These are phyloP conservation scores for Eledone cirrhosa DNA, from an alignment of 2,888 invertebrate genomes.

Conservation along the genomic window DNA sequence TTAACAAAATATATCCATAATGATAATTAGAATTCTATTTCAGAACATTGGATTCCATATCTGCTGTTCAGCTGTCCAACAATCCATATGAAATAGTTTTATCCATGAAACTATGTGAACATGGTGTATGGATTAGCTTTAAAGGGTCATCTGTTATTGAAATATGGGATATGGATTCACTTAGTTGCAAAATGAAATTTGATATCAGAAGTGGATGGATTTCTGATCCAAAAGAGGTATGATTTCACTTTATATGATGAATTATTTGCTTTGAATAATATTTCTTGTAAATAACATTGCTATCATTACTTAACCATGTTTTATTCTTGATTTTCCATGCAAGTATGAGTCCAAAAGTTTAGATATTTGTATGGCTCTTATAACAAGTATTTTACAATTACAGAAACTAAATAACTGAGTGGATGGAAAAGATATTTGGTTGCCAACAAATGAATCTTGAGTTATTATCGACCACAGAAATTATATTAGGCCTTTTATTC, in stretches of 20 bases:
- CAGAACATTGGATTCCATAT: slow-evolving; percentile 67
- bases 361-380: too few relatives aligned
- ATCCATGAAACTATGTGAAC: slow-evolving; percentile 62
- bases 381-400: too few relatives aligned
- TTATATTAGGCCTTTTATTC: too few relatives aligned
- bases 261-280: too few relatives aligned
- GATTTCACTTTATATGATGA: neutral
- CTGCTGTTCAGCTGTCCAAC: slow-evolving; percentile 68
- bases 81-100: slow-evolving; percentile 69
- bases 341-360: too few relatives aligned
- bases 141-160: slow-evolving; percentile 70
- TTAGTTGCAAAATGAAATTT: slow-evolving; percentile 69
- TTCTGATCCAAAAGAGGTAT: slow-evolving; percentile 59
- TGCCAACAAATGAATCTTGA: slow-evolving; percentile 27
- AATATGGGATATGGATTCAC: slow-evolving; percentile 67
- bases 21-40: slow-evolving; percentile 27
- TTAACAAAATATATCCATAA: too few relatives aligned
- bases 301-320: too few relatives aligned
- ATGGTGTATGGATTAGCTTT: slow-evolving; percentile 69
- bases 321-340: too few relatives aligned
- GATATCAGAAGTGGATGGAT: slow-evolving; percentile 66
- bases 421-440: too few relatives aligned
- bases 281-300: too few relatives aligned
- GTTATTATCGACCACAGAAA: too few relatives aligned
- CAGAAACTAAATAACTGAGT: too few relatives aligned